Conservation (phyloP, 2,113 vertebrate genomes). For the Dunckerocampus dactyliophorus region DNA sequence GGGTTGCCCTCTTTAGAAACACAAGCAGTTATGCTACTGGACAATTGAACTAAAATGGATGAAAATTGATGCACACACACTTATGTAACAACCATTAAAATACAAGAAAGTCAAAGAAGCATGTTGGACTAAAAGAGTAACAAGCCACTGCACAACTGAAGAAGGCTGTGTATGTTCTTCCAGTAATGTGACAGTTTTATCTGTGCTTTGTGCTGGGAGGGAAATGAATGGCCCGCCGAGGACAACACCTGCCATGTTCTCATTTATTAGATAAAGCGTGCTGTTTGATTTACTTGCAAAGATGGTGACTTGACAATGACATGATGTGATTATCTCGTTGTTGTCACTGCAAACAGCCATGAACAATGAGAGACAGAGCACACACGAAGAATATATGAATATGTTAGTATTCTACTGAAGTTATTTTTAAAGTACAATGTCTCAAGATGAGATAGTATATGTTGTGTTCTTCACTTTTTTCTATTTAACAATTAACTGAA, state of each 20-base stretch:
- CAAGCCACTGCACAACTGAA: constrained; percentile 48
- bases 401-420: background rate
- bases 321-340: background rate
- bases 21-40: background rate
- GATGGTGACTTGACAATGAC: background rate
- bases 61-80: constrained; percentile 22
- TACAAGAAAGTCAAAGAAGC: constrained; percentile 13
- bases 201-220: constrained; percentile 18
- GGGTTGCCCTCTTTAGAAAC: constrained; percentile 20
- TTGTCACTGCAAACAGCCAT: constrained; percentile 6
- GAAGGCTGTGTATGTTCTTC: constrained; percentile 17
- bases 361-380: background rate
- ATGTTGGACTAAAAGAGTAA: constrained; percentile 41
- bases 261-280: constrained; percentile 42
- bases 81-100: constrained; percentile 36
- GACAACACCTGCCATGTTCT: constrained; percentile 41
- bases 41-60: constrained; percentile 30
- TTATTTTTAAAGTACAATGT: too few species aligned
- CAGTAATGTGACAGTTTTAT: constrained; percentile 43
- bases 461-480: too few species aligned
- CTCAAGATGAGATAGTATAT: too few species aligned
- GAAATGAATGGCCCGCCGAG: constrained; percentile 35
- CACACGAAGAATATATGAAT: background rate
- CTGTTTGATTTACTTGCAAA: constrained; percentile 31
- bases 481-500: too few species aligned